Evolutionary conservation across 2,113 vertebrate genomes (phyloP).

Genomic region (Odocoileus hemionus): DNA sequence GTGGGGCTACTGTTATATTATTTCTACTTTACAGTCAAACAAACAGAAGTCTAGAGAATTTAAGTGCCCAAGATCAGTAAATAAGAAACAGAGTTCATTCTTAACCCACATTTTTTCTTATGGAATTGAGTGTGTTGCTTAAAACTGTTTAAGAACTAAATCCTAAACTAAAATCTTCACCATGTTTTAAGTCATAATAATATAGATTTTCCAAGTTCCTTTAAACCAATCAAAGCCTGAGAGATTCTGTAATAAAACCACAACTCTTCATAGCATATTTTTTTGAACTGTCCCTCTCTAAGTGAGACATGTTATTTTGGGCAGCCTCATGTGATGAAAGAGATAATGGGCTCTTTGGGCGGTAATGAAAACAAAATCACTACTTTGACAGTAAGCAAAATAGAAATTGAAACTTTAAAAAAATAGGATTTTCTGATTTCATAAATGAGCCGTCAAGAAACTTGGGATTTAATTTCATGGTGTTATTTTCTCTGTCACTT

Average conservation of each 20-base stretch:
- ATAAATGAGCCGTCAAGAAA: constrained; percentile 55
- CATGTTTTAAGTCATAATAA: constrained; percentile 43
- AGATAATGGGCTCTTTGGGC: constrained; percentile 56
- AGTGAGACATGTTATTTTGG: constrained; percentile 57
- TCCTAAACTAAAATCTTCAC: constrained; percentile 60
- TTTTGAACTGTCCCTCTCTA: constrained; percentile 26
- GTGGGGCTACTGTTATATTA: background rate
- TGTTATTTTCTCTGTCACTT: constrained; percentile 56
- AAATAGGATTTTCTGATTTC: constrained; percentile 55
- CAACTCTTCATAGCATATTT: constrained; percentile 1
- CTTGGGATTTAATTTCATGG: constrained; percentile 33
- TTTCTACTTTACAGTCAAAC: constrained; percentile 42
- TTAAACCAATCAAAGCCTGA: constrained; percentile 43
- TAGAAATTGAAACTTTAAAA: constrained; percentile 57
- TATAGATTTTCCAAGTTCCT: constrained; percentile 52
- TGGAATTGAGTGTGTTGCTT: constrained; percentile 39
- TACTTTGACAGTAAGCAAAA: constrained; percentile 62
- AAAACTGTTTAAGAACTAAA: constrained; percentile 49
- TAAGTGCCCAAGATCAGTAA: constrained; percentile 25
- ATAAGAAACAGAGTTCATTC: constrained; percentile 11
- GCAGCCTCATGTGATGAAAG: constrained; percentile 59
- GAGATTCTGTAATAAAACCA: constrained; percentile 38
- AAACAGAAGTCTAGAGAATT: constrained; percentile 19
- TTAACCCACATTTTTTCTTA: constrained; percentile 19
- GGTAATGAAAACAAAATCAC: constrained; percentile 62